Percentiles rank a stretch among this genome's conserved stretches.
Evolutionary conservation across 2,888 invertebrate species (phyloP).

Genomic region (Malthinus flaveolus): DNA sequence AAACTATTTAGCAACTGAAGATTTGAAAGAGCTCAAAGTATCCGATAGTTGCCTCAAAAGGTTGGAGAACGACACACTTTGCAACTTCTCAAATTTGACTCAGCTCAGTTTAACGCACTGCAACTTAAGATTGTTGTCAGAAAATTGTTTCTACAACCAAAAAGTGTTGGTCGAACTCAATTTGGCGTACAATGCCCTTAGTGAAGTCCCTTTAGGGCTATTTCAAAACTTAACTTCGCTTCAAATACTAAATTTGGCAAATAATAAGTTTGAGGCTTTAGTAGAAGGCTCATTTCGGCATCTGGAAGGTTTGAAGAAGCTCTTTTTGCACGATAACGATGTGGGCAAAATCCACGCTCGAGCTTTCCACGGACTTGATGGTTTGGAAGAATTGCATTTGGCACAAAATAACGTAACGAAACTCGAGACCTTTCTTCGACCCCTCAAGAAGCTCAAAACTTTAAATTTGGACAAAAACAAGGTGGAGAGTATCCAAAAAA

Average conservation of each 20-base stretch:
- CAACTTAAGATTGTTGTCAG: conserved; percentile 1
- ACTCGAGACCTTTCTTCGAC: background rate
- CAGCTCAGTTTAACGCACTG: conserved; percentile 5
- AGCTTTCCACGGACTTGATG: conserved; percentile 45
- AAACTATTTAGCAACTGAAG: too few relatives aligned
- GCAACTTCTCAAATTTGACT: too few relatives aligned
- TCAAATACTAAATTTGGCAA: conserved; percentile 41
- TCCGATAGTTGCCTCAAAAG: too few relatives aligned
- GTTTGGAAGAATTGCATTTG: conserved; percentile 42
- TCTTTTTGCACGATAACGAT: conserved; percentile 46
- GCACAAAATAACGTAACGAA: conserved; percentile 35
- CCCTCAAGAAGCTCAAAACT: background rate
- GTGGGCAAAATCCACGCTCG: conserved; percentile 41
- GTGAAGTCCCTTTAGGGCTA: conserved; percentile 40
- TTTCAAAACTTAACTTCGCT: conserved; percentile 50
- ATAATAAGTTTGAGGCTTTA: conserved; percentile 46
- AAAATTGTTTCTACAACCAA: background rate
- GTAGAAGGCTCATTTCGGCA: conserved; percentile 46
- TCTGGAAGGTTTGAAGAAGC: conserved; percentile 44
- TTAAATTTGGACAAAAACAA: background rate
- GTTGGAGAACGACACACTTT: too few relatives aligned
- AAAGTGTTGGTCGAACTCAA: conserved; percentile 32
- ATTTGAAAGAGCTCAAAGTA: too few relatives aligned
- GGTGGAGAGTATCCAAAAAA: conserved; percentile 40
- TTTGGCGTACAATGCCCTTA: conserved; percentile 42